Evolutionary conservation across 2,797 vertebrate genomes (phyloP).

Genomic region (Esox masquinongy): DNA sequence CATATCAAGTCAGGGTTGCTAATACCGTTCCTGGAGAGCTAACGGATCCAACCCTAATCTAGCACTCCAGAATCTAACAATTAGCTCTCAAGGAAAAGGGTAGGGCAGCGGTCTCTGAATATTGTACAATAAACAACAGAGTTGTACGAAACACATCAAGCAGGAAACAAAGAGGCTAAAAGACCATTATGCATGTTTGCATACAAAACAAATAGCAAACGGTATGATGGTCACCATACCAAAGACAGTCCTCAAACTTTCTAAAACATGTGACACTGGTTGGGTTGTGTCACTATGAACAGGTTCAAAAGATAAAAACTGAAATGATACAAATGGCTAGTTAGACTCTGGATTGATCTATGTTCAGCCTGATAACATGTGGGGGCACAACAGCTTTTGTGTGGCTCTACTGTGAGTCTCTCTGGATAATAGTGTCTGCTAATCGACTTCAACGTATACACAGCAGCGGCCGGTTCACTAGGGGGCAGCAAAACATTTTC

Average conservation of each 20-base stretch:
- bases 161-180: background rate
- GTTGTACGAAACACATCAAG: background rate
- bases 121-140: constrained; percentile 1
- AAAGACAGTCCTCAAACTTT: background rate
- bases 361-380: background rate
- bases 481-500: constrained; percentile 5
- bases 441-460: background rate
- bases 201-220: background rate
- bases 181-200: background rate
- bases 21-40: no score
- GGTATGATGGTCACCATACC: background rate
- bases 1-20: no score
- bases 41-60: no score
- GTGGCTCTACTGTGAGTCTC: background rate
- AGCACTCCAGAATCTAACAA: no score
- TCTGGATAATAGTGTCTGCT: background rate
- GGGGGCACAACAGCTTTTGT: background rate
- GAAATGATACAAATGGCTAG: background rate
- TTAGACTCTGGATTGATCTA: background rate
- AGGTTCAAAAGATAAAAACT: background rate
- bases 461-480: background rate
- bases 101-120: background rate
- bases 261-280: background rate
- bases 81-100: no score
- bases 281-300: background rate